Conservation (phyloP, 2,797 vertebrate genomes). For the Anabacerthia variegaticeps region DNA sequence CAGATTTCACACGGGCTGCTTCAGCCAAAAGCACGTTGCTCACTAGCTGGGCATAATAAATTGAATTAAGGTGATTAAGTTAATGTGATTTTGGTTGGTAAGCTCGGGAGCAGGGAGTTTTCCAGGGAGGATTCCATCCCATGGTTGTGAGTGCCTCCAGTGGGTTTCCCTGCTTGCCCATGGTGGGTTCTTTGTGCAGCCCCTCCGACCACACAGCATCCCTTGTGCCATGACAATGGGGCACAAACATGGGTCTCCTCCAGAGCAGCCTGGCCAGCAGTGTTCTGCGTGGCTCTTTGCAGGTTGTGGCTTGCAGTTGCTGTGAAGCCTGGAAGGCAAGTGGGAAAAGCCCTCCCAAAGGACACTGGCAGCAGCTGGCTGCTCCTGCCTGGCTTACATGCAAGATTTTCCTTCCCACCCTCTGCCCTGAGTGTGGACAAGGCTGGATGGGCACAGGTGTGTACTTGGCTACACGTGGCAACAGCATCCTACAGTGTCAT, state of each 20-base stretch:
- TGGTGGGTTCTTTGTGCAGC: rapidly evolving
- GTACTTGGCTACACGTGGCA: not conserved
- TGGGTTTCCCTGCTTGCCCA: not conserved
- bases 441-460: not conserved
- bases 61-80: not conserved
- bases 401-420: not conserved
- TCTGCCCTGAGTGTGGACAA: not conserved
- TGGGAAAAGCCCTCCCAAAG: slow-evolving; percentile 79
- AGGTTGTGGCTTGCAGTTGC: slow-evolving; percentile 78
- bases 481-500: not conserved
- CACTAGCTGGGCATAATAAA: not conserved
- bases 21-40: not conserved
- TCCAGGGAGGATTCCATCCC: not conserved
- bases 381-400: not conserved
- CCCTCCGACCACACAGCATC: not conserved
- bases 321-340: slow-evolving; percentile 69
- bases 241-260: slow-evolving; percentile 74
- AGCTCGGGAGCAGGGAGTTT: not conserved
- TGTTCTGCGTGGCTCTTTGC: slow-evolving; percentile 77
- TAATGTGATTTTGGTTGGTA: not conserved
- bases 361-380: slow-evolving; percentile 74
- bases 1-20: not conserved
- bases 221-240: slow-evolving; percentile 64
- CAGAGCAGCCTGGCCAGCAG: slow-evolving; percentile 77
- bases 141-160: not conserved